Evolutionary conservation across 2,797 vertebrate species (phyloP).

Genomic region (Neosalanx taihuensis): DNA sequence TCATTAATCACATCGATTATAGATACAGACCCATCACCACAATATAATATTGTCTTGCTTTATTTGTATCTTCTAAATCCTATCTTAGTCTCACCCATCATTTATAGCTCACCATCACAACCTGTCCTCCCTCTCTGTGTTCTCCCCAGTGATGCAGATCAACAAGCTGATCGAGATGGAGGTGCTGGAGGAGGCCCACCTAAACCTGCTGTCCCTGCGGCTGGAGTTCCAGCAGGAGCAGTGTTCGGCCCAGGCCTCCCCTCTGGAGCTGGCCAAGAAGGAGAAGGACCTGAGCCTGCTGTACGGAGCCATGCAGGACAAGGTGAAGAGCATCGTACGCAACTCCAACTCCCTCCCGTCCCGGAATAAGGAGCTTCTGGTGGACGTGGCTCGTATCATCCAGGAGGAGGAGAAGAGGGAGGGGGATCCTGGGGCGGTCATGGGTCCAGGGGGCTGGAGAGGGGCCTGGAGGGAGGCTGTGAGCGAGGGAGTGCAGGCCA

Average conservation of each 20-base stretch:
- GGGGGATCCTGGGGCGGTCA: conserved; percentile 44
- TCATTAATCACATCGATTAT: not conserved
- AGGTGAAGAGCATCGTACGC: conserved; percentile 69
- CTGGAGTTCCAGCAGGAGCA: conserved; percentile 60
- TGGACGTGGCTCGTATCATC: conserved; percentile 72
- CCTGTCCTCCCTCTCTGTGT: not conserved
- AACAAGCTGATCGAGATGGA: conserved; percentile 78
- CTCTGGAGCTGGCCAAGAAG: conserved; percentile 68
- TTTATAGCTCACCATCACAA: not conserved
- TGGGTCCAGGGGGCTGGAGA: conserved; percentile 74
- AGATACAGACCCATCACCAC: not conserved
- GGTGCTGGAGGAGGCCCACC: conserved; percentile 81
- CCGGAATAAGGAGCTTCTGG: conserved; percentile 63
- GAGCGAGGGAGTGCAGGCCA: conserved; percentile 61
- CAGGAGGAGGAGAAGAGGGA: conserved; percentile 73
- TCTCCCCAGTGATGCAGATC: conserved; percentile 81
- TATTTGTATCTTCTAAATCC: not conserved
- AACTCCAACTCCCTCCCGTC: conserved; percentile 67
- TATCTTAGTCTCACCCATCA: not conserved
- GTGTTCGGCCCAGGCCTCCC: conserved; percentile 43
- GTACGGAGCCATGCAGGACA: conserved; percentile 66
- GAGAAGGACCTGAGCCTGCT: conserved; percentile 83
- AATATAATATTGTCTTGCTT: conserved; percentile 4
- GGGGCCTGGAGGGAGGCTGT: conserved; percentile 77
- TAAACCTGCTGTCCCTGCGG: conserved; percentile 76